Evolutionary conservation across 2,888 invertebrate genomes (phyloP), one percentile per base, ranked within the genome.

Genomic region (Crocallis elinguaria): DNA sequence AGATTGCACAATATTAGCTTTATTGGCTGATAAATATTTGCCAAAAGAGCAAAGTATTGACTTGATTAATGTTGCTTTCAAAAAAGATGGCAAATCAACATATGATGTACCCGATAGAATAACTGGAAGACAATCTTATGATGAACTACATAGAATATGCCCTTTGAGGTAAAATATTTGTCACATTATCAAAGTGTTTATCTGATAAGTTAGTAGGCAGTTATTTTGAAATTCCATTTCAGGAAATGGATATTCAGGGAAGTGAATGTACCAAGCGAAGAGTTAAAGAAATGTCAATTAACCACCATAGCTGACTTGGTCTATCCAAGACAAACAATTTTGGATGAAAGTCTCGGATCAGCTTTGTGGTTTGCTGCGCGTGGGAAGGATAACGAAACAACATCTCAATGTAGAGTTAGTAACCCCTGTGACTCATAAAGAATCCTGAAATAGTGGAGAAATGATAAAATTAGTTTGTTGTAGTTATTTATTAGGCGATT

Each of bases 311-410:
- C 93, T 25, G 94, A 97, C 82, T 92, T 99, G 54, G 94, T 99
- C 35, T 94, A 95, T 83, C 99, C 99, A 0, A 92, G 96, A 45
- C 92, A 94, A 64, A 97, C 98, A 0, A 94, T 99, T 52, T 86
- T 99, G 38, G 99, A 99, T 89, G 99, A 99, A 82, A 98, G 98
- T 74, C 93, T 99, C 42, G 99, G 99, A 0, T 96, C 96, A 78
- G 98, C 97, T n/a, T 89, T 97, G 36, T 99, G 99, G 98, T 99
- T 99, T 93, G 99, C 99, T 16, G 95, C 97, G 37, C 92, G 95
- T 70, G 98, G 95, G 2, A 74, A 86, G 58, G 95, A 94, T 39
- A 65, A 71, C 8, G 45, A 62, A 2, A 93, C 92, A 57, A 77
- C 75, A 49, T 95, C 95, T 27, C 86, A 94, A 13, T 93, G 94